Percentiles rank a stretch among this genome's conserved stretches.
Evolutionary conservation across 1,140 invertebrate genomes (phyloP).

Genomic region (Cylas formicarius): DNA sequence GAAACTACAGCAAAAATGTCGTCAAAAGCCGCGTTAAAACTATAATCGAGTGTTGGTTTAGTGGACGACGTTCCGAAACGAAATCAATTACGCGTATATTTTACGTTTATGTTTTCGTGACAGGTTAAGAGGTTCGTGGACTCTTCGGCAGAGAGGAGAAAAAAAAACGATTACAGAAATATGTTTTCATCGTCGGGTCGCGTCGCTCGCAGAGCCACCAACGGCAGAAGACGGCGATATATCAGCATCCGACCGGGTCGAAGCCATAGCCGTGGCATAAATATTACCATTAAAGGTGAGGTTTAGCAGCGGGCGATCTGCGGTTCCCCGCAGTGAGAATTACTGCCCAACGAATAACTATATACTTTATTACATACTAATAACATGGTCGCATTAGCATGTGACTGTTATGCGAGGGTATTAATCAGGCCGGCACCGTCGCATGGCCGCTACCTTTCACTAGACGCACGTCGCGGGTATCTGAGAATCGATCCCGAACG

Average conservation of each 20-base stretch:
- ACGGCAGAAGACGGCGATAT: conserved; percentile 20
- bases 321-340: conserved; percentile 39
- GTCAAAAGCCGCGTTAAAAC: too few species aligned
- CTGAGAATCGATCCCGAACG: too few species aligned
- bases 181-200: conserved; percentile 26
- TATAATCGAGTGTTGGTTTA: too few species aligned
- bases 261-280: conserved; percentile 33
- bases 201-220: conserved; percentile 18
- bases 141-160: too few species aligned
- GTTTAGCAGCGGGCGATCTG: conserved; percentile 39
- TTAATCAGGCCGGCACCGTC: conserved; percentile 32
- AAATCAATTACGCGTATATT: too few species aligned
- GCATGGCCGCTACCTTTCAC: conserved; percentile 27
- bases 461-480: conserved; percentile 20
- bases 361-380: conserved; percentile 46
- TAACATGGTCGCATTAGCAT: conserved; percentile 41
- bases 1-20: too few species aligned
- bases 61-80: too few species aligned
- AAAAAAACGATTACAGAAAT: conserved; percentile 12
- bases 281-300: conserved; percentile 45
- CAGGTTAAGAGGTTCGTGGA: too few species aligned
- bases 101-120: too few species aligned
- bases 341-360: conserved; percentile 44
- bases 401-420: conserved; percentile 33
- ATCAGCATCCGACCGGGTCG: conserved; percentile 22